These are phyloP conservation scores for Melanchra persicariae DNA, from an alignment of 2,888 invertebrate genomes.

Conservation along the genomic window DNA sequence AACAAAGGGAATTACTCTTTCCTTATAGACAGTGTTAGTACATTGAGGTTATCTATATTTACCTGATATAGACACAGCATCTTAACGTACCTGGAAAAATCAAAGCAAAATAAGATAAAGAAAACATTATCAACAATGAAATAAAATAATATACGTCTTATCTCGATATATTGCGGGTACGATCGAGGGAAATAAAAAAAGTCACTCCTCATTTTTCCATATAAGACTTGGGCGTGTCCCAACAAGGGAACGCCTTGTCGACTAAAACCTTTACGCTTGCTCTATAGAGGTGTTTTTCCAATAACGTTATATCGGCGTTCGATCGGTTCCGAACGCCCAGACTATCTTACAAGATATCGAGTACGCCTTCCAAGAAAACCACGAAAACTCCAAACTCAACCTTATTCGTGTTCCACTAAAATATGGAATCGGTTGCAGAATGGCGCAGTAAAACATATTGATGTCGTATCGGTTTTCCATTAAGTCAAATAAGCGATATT, in stretches of 20 bases:
- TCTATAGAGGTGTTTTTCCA: constrained; percentile 88
- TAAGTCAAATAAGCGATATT: constrained; percentile 74
- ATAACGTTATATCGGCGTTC: constrained; percentile 86
- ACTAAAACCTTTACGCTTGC: constrained; percentile 80
- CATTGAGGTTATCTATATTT: constrained; percentile 72
- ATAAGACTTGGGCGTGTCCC: constrained; percentile 89
- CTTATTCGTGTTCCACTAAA: constrained; percentile 72
- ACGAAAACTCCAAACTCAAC: constrained; percentile 71
- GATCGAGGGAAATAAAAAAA: constrained; percentile 83
- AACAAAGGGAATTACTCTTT: constrained; percentile 48
- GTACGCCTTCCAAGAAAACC: constrained; percentile 88
- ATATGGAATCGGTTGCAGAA: constrained; percentile 72
- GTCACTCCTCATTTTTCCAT: constrained; percentile 85
- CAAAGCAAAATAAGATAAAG: constrained; percentile 67
- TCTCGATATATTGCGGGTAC: constrained; percentile 74
- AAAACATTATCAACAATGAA: constrained; percentile 75
- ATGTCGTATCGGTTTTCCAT: constrained; percentile 91
- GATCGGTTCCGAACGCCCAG: constrained; percentile 89
- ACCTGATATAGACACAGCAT: constrained; percentile 85
- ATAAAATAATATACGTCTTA: constrained; percentile 78
- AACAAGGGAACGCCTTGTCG: constrained; percentile 82
- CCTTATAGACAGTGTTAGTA: constrained; percentile 45
- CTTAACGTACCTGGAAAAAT: constrained; percentile 83
- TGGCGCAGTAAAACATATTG: constrained; percentile 87
- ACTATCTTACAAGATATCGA: constrained; percentile 90